A percentile compares a stretch with the other conserved stretches of the same genome.
Conservation (phyloP, 2,113 vertebrate species). For the Archilochus colubris region DNA sequence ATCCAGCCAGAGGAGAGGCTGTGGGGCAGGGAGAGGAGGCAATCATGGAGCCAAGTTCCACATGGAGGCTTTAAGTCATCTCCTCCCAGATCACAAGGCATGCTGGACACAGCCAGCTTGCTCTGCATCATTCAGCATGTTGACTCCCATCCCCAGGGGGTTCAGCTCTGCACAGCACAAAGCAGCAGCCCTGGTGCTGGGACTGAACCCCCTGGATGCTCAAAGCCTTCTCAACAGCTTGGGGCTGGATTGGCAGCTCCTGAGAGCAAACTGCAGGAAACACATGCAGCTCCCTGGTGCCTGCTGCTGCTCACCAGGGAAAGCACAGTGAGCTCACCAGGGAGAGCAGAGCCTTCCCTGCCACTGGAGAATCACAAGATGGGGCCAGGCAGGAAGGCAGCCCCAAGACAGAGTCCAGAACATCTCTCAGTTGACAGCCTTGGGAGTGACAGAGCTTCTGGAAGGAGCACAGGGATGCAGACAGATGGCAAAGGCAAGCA, state of each 20-base stretch:
- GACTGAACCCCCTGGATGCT: background rate
- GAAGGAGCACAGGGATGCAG: background rate
- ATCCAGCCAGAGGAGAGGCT: background rate
- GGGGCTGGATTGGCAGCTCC: background rate
- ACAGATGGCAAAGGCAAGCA: fast-evolving
- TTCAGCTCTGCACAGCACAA: background rate
- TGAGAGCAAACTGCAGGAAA: background rate
- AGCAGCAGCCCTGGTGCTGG: background rate
- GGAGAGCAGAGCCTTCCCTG: background rate
- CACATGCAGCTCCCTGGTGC: fast-evolving
- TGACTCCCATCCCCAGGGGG: background rate
- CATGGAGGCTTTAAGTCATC: background rate
- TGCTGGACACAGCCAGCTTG: fast-evolving
- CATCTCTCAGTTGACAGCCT: background rate
- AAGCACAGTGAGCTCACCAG: too few species aligned
- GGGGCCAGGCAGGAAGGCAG: background rate
- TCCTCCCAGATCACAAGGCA: background rate
- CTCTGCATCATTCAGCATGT: fast-evolving
- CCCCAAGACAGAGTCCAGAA: background rate
- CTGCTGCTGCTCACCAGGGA: background rate
- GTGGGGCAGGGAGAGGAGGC: background rate
- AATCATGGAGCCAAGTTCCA: background rate
- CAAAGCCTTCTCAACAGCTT: background rate
- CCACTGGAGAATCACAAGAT: fast-evolving
- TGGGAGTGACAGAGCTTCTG: fast-evolving